Conservation (phyloP, 2,888 invertebrate genomes). For the Iphiclides podalirius region DNA sequence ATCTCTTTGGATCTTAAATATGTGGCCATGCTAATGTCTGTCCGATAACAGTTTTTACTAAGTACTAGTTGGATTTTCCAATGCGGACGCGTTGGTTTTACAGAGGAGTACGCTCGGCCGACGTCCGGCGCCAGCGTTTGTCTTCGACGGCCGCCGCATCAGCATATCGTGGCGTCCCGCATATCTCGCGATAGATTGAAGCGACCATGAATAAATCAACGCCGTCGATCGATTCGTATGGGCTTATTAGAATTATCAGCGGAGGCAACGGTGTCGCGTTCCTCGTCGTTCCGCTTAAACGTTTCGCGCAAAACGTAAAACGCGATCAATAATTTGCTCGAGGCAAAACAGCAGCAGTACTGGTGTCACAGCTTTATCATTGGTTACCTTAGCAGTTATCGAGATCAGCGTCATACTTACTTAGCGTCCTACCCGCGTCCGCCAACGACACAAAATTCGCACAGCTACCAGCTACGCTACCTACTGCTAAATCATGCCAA, state of each 20-base stretch:
- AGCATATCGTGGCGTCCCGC: slow-evolving; percentile 47
- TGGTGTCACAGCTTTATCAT: no score
- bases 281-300: not conserved
- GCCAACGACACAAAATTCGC: no score
- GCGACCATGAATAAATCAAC: slow-evolving; percentile 54
- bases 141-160: slow-evolving; percentile 39
- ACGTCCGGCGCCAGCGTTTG: slow-evolving; percentile 30
- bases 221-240: slow-evolving; percentile 33
- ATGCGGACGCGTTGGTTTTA: slow-evolving; percentile 43
- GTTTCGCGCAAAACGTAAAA: no score
- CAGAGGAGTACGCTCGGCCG: slow-evolving; percentile 32
- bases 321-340: no score
- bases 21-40: slow-evolving; percentile 30
- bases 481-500: no score
- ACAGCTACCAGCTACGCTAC: no score
- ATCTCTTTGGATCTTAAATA: slow-evolving; percentile 19
- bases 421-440: no score
- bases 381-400: no score
- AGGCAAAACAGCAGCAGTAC: no score
- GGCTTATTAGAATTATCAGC: slow-evolving; percentile 17
- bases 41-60: slow-evolving; percentile 32
- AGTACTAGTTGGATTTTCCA: slow-evolving; percentile 41
- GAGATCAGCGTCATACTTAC: no score
- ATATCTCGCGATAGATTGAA: slow-evolving; percentile 44
- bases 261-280: slow-evolving; percentile 6